A percentile compares a stretch with the other conserved stretches of the same genome.
Evolutionary conservation across 2,797 vertebrate genomes (phyloP).

Genomic region (Myiothlypis coronata): DNA sequence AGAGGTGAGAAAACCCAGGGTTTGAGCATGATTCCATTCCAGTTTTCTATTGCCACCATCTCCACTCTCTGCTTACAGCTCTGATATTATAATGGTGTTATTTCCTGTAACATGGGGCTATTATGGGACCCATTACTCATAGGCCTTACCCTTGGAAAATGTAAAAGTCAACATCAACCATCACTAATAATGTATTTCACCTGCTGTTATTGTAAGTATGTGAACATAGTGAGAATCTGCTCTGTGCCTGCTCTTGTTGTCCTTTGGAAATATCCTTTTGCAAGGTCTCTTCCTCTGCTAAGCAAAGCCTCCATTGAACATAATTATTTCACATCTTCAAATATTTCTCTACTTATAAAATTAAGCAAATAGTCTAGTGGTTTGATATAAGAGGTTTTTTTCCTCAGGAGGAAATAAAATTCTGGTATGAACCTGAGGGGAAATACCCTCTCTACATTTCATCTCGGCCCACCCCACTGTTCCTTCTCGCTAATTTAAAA

Average conservation of each 20-base stretch:
- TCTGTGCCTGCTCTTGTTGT: background rate
- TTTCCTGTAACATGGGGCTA: conserved; percentile 27
- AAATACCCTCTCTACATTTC: background rate
- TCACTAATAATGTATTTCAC: conserved; percentile 51
- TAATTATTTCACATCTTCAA: conserved; percentile 8
- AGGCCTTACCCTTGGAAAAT: conserved; percentile 44
- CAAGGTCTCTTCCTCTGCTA: background rate
- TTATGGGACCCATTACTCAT: conserved; percentile 54
- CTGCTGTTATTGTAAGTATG: conserved; percentile 55
- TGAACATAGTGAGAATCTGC: conserved; percentile 18
- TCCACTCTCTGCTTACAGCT: background rate
- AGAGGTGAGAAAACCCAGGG: background rate
- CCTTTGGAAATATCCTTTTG: conserved; percentile 30
- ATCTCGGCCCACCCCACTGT: background rate
- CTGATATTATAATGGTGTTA: conserved; percentile 43
- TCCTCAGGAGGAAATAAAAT: background rate
- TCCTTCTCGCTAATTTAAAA: background rate
- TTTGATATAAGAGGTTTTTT: background rate
- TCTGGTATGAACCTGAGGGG: background rate
- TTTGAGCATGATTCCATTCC: background rate
- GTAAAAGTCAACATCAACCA: conserved; percentile 32
- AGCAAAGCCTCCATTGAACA: background rate
- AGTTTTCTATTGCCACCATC: background rate
- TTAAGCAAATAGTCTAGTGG: background rate
- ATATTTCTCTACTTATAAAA: conserved; percentile 1